Percentiles rank a stretch among this genome's conserved stretches.
phyloP scores from a whole-genome alignment of 2,888 invertebrate species.

The Hedya salicella region DNA sequence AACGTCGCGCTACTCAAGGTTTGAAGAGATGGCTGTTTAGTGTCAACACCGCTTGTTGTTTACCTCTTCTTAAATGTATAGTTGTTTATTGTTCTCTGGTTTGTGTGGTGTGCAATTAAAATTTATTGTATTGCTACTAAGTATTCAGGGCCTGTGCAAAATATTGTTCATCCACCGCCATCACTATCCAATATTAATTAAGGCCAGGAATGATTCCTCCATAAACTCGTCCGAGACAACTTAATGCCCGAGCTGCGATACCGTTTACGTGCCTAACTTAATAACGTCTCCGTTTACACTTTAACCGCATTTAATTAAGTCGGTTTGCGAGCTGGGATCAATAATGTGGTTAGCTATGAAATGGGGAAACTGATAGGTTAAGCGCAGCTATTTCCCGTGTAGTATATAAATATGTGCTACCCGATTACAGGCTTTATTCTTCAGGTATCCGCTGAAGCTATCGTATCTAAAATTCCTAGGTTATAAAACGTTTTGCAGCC shows the following conservation, averaged over 20 bases:
- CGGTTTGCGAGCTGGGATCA: slow-evolving; percentile 35
- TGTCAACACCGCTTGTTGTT: too few relatives aligned
- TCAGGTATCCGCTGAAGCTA: slow-evolving; percentile 10
- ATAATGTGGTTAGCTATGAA: slow-evolving; percentile 35
- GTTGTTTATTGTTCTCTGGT: too few relatives aligned
- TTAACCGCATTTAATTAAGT: slow-evolving; percentile 51
- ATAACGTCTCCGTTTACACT: slow-evolving; percentile 47
- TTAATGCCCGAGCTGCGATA: slow-evolving; percentile 32
- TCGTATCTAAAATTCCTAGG: background rate
- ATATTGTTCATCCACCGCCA: slow-evolving; percentile 12
- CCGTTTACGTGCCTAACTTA: slow-evolving; percentile 41
- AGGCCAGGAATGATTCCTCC: slow-evolving; percentile 13
- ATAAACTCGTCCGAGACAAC: slow-evolving; percentile 40
- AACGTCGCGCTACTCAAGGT: too few relatives aligned
- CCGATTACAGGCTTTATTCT: slow-evolving; percentile 14
- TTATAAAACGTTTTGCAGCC: background rate
- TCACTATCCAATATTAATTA: slow-evolving; percentile 27
- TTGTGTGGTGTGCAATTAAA: too few relatives aligned
- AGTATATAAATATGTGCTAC: slow-evolving; percentile 20
- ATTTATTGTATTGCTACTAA: background rate
- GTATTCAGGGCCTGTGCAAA: background rate
- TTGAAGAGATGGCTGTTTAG: too few relatives aligned
- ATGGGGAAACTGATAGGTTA: slow-evolving; percentile 32
- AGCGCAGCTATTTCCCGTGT: background rate
- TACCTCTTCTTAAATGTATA: too few relatives aligned